These are phyloP conservation scores for Phthorimaea operculella DNA, from an alignment of 1,140 invertebrate species.

Conservation along the genomic window DNA sequence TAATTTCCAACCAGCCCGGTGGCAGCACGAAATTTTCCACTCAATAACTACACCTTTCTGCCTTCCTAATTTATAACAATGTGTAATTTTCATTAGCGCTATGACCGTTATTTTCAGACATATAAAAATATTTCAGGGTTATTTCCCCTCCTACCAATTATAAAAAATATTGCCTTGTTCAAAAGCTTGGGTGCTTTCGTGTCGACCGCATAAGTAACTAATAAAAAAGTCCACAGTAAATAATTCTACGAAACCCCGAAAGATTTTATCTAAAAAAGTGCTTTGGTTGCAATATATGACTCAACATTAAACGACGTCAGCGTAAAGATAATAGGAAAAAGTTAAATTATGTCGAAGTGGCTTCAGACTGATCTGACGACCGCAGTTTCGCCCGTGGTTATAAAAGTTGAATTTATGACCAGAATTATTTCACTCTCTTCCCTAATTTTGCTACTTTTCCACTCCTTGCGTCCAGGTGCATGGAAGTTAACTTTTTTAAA, in stretches of 20 bases:
- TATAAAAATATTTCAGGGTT: too few relatives aligned
- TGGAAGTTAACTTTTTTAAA: constrained; percentile 45
- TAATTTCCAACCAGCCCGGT: background rate
- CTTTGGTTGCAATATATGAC: constrained; percentile 41
- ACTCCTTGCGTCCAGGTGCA: constrained; percentile 52
- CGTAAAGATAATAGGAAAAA: constrained; percentile 66
- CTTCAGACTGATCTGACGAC: constrained; percentile 24
- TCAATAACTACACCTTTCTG: constrained; percentile 5
- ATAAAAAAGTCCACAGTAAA: background rate
- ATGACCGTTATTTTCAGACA: too few relatives aligned
- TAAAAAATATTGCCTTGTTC: too few relatives aligned
- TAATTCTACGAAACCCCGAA: constrained; percentile 1
- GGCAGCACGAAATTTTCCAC: constrained; percentile 4
- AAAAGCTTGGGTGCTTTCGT: too few relatives aligned
- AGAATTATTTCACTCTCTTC: constrained; percentile 57
- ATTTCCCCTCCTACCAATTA: too few relatives aligned
- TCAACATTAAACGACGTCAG: constrained; percentile 48
- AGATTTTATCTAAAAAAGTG: constrained; percentile 20
- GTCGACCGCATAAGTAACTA: too few relatives aligned
- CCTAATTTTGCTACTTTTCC: constrained; percentile 50
- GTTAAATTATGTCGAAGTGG: constrained; percentile 63
- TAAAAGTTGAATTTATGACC: constrained; percentile 64
- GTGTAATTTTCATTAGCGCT: background rate
- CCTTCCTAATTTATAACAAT: background rate
- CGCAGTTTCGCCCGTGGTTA: constrained; percentile 33